phyloP scores from a whole-genome alignment of 2,113 vertebrate species.

The Junco hyemalis region DNA sequence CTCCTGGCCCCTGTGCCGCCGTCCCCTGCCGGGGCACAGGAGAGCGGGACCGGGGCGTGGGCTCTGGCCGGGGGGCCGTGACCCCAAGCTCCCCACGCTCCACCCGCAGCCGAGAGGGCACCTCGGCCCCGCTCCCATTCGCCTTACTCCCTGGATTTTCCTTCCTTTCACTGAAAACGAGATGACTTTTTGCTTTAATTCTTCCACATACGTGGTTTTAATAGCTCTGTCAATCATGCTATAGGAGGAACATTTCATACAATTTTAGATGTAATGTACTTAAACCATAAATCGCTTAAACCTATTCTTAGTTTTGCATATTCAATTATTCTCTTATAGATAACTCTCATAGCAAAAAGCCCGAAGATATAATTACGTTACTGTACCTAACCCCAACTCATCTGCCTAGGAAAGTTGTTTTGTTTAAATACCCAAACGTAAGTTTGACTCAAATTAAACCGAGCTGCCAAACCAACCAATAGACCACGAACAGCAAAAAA shows the following conservation, averaged over 20 bases:
- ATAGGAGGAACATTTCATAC: slow-evolving; percentile 59
- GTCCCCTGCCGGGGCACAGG: background rate
- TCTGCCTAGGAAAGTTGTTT: background rate
- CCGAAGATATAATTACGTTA: background rate
- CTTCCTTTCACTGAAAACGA: slow-evolving; percentile 22
- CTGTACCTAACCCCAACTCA: background rate
- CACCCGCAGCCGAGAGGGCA: too few species aligned
- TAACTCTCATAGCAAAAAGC: background rate
- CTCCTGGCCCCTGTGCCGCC: background rate
- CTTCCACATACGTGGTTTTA: slow-evolving; percentile 58
- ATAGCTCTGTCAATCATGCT: slow-evolving; percentile 68
- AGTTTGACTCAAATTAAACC: background rate
- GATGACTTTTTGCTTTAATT: background rate
- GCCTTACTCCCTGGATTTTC: slow-evolving; percentile 12
- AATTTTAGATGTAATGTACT: slow-evolving; percentile 51
- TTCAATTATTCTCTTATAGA: slow-evolving; percentile 41
- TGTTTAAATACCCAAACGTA: background rate
- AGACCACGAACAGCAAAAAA: background rate
- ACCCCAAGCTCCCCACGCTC: background rate
- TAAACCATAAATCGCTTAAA: slow-evolving; percentile 40
- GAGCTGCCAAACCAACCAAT: background rate
- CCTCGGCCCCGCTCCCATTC: background rate
- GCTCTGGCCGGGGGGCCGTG: background rate
- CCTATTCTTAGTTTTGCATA: slow-evolving; percentile 53
- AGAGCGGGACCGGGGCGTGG: background rate